Evolutionary conservation across 2,797 vertebrate genomes (phyloP).

Genomic region (Poecilia picta): DNA sequence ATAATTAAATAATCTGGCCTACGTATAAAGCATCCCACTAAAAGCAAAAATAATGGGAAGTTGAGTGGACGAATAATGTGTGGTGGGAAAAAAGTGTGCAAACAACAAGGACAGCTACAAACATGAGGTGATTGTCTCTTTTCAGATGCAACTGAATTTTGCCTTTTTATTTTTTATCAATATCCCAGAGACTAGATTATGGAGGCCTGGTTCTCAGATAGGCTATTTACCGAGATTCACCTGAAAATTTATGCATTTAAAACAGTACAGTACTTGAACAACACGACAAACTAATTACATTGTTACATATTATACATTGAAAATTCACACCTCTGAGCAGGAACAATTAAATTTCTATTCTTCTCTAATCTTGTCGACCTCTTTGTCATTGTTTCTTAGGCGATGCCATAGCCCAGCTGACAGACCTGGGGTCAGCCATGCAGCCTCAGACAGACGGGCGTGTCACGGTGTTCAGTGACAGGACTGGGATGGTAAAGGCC

Average conservation of each 20-base stretch:
- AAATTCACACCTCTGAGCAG: not conserved
- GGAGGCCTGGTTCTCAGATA: not conserved
- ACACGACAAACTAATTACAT: not conserved
- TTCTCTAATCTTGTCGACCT: not conserved
- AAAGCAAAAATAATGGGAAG: not conserved
- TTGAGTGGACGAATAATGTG: not conserved
- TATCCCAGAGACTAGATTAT: not conserved
- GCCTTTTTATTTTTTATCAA: not conserved
- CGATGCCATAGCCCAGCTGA: conserved; percentile 94
- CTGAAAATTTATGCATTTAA: not conserved
- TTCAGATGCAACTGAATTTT: not conserved
- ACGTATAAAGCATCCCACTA: not conserved
- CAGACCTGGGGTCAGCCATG: conserved; percentile 82
- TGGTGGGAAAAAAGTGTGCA: not conserved
- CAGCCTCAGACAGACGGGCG: conserved; percentile 83
- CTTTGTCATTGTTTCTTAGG: conserved; percentile 73
- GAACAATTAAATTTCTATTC: not conserved
- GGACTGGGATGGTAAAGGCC: conserved; percentile 93
- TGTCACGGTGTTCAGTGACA: conserved; percentile 90
- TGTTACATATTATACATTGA: not conserved
- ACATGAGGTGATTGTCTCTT: not conserved
- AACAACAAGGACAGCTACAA: not conserved
- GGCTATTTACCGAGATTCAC: not conserved
- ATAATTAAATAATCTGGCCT: not conserved
- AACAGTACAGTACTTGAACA: not conserved